phyloP scores from a whole-genome alignment of 2,888 invertebrate species.

The Epistrophe eligans region DNA sequence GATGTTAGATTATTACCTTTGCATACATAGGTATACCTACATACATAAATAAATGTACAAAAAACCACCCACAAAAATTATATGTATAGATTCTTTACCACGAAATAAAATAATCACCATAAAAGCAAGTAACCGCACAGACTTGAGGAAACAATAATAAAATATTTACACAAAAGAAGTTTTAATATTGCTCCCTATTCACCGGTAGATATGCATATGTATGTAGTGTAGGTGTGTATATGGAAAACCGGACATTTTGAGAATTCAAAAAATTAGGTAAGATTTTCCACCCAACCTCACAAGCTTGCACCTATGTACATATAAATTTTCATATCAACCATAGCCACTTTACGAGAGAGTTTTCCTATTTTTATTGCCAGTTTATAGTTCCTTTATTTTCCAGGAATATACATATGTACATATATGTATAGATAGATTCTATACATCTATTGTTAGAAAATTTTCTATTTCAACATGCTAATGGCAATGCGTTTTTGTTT shows the following conservation, averaged over 20 bases:
- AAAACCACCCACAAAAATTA: constrained; percentile 15
- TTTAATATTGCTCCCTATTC: not conserved
- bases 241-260: constrained; percentile 56
- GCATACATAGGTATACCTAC: no score
- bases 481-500: constrained; percentile 54
- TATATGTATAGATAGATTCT: not conserved
- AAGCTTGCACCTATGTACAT: not conserved
- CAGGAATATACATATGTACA: not conserved
- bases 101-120: constrained; percentile 60
- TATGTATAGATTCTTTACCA: constrained; percentile 51
- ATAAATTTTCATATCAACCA: not conserved
- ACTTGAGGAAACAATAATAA: constrained; percentile 32
- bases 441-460: not conserved
- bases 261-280: constrained; percentile 60
- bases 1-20: no score
- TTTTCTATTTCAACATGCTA: constrained; percentile 13
- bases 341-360: not conserved
- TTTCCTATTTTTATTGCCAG: constrained; percentile 3
- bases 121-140: constrained; percentile 52
- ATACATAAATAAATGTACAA: no score
- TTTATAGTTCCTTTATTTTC: constrained; percentile 9
- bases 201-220: not conserved
- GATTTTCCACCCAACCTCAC: constrained; percentile 12
- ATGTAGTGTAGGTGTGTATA: no score
- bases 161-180: constrained; percentile 38